Conservation (phyloP, 1,140 invertebrate species). For the Triops cancriformis region DNA sequence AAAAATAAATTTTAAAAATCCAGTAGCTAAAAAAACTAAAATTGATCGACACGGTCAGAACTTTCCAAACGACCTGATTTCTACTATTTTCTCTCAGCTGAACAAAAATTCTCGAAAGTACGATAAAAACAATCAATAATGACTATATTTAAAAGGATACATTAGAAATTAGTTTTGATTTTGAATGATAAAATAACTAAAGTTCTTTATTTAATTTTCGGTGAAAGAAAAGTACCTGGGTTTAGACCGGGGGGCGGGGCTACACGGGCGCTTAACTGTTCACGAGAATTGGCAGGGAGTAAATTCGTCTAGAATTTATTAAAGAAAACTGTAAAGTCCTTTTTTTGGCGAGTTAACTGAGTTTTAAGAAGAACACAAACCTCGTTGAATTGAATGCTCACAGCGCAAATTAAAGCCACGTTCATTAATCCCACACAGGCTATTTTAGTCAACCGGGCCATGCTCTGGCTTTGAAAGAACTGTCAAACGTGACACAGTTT, state of each 20-base stretch:
- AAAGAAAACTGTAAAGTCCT: no score
- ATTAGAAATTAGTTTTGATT: no score
- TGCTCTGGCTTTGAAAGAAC: neutral
- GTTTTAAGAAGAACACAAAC: neutral
- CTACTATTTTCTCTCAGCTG: no score
- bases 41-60: no score
- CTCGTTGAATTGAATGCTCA: neutral
- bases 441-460: neutral
- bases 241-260: neutral
- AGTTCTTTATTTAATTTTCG: neutral
- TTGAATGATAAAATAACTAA: no score
- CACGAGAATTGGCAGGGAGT: neutral
- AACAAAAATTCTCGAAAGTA: no score
- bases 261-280: neutral
- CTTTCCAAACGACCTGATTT: no score
- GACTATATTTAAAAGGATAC: no score
- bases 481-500: neutral
- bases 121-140: no score
- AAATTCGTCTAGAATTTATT: neutral
- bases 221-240: neutral
- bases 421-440: neutral
- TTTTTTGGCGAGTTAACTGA: no score
- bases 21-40: no score
- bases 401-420: neutral
- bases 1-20: no score